Base-by-base conservation (phyloP, 2,797 vertebrate species). In the Halcyon leucocephala region DNA sequence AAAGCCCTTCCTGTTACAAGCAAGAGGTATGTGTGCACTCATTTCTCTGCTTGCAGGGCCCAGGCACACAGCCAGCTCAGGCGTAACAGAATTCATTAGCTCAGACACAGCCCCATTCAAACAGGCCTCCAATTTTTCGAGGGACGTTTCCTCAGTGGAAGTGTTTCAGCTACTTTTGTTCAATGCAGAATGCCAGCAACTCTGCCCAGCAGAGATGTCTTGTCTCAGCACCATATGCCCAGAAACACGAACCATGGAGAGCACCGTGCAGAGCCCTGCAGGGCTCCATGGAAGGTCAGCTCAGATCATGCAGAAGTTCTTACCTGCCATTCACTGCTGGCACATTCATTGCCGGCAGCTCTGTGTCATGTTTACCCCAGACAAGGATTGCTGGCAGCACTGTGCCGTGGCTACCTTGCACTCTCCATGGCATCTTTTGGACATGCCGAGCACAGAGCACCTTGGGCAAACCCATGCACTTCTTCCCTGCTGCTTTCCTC, bases 341-440 rank as follows among this genome's bases (percentile, higher is more conserved):
- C 62, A 88, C 46, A 39, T 39, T 39, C 37, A 39, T 39, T 39
- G 37, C 37, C 37, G 12, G 37, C 37, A 86, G 78, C 54, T 67
- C 39, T 37, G 6, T 0, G 0, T 26, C 72, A 31, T 2, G 4
- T 64, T 26, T 42, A 69, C 12, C 31, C n/a, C 0, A 0, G 19
- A 31, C 25, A 52, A 35, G n/a, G 21, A 57, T 29, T 52, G 54
- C 52, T 82, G 48, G 54, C 60, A 72, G 48, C 49, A n/a, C 49
- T 62, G 28, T 19, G 44, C 33, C 16, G 10, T 6, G 42, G 52
- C n/a, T 46, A 25, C 35, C 21, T 35, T 8, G 12, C 41, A 14
- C 64, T 35, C 52, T 46, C n/a, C 58, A 18, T 28, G 35, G 57
- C 54, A 83, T 35, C 20, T 35, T 80, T 62, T 19, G n/a, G 55